Percentiles rank a stretch among this genome's conserved stretches.
Evolutionary conservation across 1,140 invertebrate species (phyloP).

Genomic region (Habropoda laboriosa): DNA sequence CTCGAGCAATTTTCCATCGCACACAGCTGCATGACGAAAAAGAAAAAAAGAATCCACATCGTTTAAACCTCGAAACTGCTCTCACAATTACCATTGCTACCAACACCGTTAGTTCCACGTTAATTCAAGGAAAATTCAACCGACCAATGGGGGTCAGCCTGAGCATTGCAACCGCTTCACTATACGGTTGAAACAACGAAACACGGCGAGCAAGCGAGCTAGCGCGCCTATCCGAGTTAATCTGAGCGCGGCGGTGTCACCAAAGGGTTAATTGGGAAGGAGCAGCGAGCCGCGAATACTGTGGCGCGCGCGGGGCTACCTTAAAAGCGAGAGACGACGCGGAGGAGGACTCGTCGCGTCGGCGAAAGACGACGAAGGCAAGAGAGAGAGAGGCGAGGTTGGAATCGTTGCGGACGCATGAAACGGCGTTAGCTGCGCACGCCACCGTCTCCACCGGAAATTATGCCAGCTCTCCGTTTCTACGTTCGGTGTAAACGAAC

Average conservation of each 20-base stretch:
- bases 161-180: background rate
- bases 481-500: slow-evolving; percentile 68
- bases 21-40: too few species aligned
- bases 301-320: slow-evolving; percentile 8
- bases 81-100: too few species aligned
- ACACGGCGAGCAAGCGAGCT: background rate
- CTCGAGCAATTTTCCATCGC: too few species aligned
- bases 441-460: slow-evolving; percentile 65
- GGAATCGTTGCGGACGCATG: slow-evolving; percentile 48
- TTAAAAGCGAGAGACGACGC: slow-evolving; percentile 20
- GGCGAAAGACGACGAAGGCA: background rate
- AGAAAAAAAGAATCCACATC: too few species aligned
- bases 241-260: slow-evolving; percentile 19
- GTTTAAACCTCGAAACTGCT: too few species aligned
- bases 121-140: too few species aligned
- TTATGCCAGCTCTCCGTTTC: slow-evolving; percentile 68
- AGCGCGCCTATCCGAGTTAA: slow-evolving; percentile 22
- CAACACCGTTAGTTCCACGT: too few species aligned
- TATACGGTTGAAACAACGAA: slow-evolving; percentile 3
- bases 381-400: too few species aligned
- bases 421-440: slow-evolving; percentile 49
- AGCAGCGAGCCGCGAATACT: slow-evolving; percentile 30
- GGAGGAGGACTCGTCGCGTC: background rate
- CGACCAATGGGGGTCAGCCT: background rate
- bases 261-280: slow-evolving; percentile 61